phyloP scores from a whole-genome alignment of 2,113 vertebrate genomes.

The Notarius lentiginosus region DNA sequence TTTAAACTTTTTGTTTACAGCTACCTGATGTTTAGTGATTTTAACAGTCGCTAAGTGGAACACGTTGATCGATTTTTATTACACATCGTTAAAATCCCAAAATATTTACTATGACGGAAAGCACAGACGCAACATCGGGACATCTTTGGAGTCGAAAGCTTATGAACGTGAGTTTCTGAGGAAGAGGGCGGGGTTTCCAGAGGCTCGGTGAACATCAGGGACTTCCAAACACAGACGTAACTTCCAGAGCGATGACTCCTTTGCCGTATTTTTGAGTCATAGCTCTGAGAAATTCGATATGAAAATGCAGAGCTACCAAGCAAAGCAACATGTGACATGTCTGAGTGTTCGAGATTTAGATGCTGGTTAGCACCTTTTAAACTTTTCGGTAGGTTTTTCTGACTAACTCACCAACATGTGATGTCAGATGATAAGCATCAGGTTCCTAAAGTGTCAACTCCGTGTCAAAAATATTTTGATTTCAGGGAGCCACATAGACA shows the following conservation, averaged over 20 bases:
- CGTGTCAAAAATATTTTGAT: background rate
- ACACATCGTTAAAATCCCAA: background rate
- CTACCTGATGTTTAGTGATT: background rate
- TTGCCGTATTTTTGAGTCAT: background rate
- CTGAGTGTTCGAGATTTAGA: background rate
- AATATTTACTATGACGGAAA: background rate
- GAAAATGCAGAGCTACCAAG: background rate
- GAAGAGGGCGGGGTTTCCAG: background rate
- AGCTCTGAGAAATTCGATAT: too few species aligned
- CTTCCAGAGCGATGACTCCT: background rate
- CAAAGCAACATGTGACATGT: too few species aligned
- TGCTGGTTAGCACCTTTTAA: background rate
- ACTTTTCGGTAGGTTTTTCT: too few species aligned
- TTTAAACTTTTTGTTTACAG: background rate
- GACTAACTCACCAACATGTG: background rate
- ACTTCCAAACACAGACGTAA: background rate
- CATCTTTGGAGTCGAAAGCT: background rate
- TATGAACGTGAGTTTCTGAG: background rate
- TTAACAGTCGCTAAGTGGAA: background rate
- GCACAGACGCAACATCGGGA: background rate
- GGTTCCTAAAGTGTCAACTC: background rate
- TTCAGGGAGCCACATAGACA: background rate
- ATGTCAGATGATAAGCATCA: background rate
- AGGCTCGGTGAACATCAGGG: background rate
- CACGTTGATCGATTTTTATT: background rate